These are phyloP conservation scores for Neopipo cinnamomea DNA, from an alignment of 2,113 vertebrate genomes.

Conservation along the genomic window DNA sequence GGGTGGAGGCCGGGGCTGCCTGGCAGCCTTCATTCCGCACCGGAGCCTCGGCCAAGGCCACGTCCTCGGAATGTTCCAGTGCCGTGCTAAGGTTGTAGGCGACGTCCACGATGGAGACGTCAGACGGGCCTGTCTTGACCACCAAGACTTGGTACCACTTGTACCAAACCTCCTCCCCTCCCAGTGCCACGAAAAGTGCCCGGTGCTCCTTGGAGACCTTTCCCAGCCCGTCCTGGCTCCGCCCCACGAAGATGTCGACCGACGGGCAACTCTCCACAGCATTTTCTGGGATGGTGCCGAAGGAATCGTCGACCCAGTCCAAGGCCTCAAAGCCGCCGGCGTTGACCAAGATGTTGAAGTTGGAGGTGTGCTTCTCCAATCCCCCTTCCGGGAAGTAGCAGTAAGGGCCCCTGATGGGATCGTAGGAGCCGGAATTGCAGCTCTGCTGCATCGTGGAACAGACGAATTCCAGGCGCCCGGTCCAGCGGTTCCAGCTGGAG, in stretches of 20 bases:
- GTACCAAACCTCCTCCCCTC: not conserved
- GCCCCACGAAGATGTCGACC: not conserved
- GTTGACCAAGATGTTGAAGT: not conserved
- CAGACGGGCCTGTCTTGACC: not conserved
- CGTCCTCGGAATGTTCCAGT: accelerated
- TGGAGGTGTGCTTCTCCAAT: accelerated
- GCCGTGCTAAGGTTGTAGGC: not conserved
- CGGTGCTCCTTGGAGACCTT: not conserved
- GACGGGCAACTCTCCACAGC: not conserved
- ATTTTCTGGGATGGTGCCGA: not conserved
- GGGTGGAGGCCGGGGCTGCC: too few species aligned
- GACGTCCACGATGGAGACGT: accelerated
- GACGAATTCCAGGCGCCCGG: not conserved
- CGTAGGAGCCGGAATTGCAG: not conserved
- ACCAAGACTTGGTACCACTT: constrained; percentile 12
- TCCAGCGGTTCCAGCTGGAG: not conserved
- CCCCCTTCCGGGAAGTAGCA: not conserved
- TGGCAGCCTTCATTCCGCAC: not conserved
- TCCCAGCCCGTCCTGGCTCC: not conserved
- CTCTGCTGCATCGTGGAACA: not conserved
- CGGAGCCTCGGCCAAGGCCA: not conserved
- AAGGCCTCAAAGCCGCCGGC: not conserved
- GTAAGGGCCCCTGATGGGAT: not conserved
- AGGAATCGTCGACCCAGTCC: not conserved
- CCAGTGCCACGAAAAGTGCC: not conserved